Conservation (phyloP, 1,140 invertebrate genomes). For the Habropoda laboriosa region DNA sequence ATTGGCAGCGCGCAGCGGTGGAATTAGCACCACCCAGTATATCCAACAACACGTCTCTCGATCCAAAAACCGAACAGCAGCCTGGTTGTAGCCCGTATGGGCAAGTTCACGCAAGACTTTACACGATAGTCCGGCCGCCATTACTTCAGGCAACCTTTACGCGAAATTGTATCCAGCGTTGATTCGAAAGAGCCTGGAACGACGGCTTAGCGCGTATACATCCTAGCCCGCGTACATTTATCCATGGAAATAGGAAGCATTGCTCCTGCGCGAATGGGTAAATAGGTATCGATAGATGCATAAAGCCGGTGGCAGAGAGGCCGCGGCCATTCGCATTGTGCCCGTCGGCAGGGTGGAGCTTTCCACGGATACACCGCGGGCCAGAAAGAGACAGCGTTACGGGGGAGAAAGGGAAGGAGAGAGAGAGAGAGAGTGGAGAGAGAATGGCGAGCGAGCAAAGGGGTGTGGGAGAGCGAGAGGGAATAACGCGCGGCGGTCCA, state of each 20-base stretch:
- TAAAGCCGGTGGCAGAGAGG: slow-evolving; percentile 60
- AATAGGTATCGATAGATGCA: slow-evolving; percentile 70
- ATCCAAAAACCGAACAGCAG: too few relatives aligned
- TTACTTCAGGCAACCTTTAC: not conserved
- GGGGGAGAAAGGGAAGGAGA: slow-evolving; percentile 4
- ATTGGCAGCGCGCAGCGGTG: too few relatives aligned
- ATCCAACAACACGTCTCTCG: too few relatives aligned
- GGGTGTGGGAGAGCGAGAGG: slow-evolving; percentile 39
- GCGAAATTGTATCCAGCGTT: not conserved
- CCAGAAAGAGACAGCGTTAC: slow-evolving; percentile 18
- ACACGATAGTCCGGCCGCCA: not conserved
- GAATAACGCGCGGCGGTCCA: slow-evolving; percentile 67
- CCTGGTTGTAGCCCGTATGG: too few relatives aligned
- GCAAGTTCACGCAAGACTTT: not conserved
- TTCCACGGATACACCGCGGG: slow-evolving; percentile 58
- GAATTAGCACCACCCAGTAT: too few relatives aligned
- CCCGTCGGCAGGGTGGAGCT: slow-evolving; percentile 73
- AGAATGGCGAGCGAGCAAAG: not conserved
- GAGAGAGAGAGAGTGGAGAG: slow-evolving; percentile 13
- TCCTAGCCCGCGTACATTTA: slow-evolving; percentile 45
- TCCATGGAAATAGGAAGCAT: slow-evolving; percentile 62
- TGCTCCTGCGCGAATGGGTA: slow-evolving; percentile 63
- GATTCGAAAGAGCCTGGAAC: slow-evolving; percentile 16
- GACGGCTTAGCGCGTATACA: slow-evolving; percentile 24
- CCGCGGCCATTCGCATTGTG: slow-evolving; percentile 68